phyloP scores from a whole-genome alignment of 2,888 invertebrate species.

The Megaustenia siamemsis region DNA sequence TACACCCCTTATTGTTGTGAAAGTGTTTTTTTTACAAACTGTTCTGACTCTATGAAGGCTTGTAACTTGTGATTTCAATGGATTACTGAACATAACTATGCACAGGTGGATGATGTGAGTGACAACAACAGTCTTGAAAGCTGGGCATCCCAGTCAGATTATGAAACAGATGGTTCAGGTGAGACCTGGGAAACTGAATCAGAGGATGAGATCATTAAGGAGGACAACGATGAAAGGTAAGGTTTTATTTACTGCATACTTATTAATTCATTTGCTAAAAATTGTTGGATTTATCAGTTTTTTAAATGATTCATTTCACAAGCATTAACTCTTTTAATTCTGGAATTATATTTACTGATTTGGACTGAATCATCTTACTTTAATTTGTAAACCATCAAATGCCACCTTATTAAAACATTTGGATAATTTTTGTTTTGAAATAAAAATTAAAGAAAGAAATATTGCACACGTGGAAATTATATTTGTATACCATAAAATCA shows the following conservation, averaged over 20 bases:
- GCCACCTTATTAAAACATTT: too few species aligned
- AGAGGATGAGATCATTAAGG: constrained; percentile 64
- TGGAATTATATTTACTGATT: too few species aligned
- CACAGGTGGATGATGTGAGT: constrained; percentile 50
- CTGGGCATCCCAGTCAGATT: constrained; percentile 62
- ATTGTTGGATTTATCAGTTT: too few species aligned
- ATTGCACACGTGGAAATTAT: too few species aligned
- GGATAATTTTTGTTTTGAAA: too few species aligned
- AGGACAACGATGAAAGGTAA: constrained; percentile 61
- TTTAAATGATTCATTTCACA: too few species aligned
- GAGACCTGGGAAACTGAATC: constrained; percentile 62
- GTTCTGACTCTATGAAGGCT: background rate
- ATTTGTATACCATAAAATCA: too few species aligned
- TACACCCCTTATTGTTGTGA: background rate
- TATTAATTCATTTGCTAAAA: too few species aligned
- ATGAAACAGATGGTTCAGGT: constrained; percentile 59
- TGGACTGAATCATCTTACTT: too few species aligned
- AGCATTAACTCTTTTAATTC: too few species aligned
- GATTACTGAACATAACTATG: background rate
- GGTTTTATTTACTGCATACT: background rate
- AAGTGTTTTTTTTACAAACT: background rate
- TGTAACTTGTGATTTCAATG: background rate
- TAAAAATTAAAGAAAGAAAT: too few species aligned
- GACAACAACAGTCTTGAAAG: constrained; percentile 56
- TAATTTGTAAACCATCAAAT: too few species aligned